Evolutionary conservation across 2,797 vertebrate species (phyloP), one percentile per base, ranked within the genome.

Genomic region (Enteromius unitaeniatus): DNA sequence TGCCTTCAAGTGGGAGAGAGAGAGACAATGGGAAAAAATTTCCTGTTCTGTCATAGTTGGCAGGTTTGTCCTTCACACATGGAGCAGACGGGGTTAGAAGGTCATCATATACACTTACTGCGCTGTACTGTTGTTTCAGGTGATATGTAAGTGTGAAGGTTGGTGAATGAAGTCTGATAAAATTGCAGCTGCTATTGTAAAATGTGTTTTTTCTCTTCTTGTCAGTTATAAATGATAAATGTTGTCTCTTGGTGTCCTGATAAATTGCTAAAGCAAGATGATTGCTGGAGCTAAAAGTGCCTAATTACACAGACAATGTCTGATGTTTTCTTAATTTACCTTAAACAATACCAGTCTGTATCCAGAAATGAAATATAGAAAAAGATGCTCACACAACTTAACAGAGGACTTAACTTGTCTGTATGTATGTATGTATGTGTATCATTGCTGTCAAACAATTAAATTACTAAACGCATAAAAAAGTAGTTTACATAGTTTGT

Each of bases 61-160:
- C n/a, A 37, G 42, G 69, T 34, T 76, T 77, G 73, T 83, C 81
- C 81, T 77, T 77, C 74, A 69, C 21, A 62, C 26, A 19, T 77
- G 23, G 60, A 77, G 69, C 34, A 45, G 47, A 58, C n/a, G 64
- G 62, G 65, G 47, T 62, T 69, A 26, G 53, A 55, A 83, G 73
- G 81, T 77, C 47, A 42, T 42, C 60, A 74, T 34, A 21, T 34
- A 55, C 70, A 42, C 81, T 67, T 72, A 68, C 37, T 49, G 11
- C 23, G 40, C 78, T 40, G 72, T 42, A 31, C 31, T 74, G 73
- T 72, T 68, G 62, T 55, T n/a, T 76, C 31, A n/a, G 21, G 28
- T 45, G 11, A 51, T 67, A 28, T 67, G 49, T 2, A 6, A 21
- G 34, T 45, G 49, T 77, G 73, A 83, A 67, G 45, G 72, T 76